phyloP scores from a whole-genome alignment of 2,888 invertebrate genomes.

The Protophormia terraenovae region DNA sequence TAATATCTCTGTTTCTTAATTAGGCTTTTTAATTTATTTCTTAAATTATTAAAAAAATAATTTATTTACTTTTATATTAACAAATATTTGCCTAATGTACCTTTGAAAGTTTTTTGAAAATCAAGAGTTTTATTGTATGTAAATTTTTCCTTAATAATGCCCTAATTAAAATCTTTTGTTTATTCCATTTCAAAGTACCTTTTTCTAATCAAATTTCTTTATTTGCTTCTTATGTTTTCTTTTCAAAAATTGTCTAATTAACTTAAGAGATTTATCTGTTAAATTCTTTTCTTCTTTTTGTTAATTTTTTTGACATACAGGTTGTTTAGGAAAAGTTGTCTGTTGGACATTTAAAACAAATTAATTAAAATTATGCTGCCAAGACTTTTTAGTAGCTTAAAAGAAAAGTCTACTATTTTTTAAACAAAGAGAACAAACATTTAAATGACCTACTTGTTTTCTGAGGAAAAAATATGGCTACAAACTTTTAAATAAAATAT shows the following conservation, averaged over 20 bases:
- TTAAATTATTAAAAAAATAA: too few species aligned
- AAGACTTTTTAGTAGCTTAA: not conserved
- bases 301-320: not conserved
- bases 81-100: too few species aligned
- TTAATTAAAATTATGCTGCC: slow-evolving; percentile 11
- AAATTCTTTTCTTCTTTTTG: not conserved
- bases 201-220: slow-evolving; percentile 5
- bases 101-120: too few species aligned
- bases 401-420: not conserved
- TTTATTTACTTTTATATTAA: too few species aligned
- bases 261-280: not conserved
- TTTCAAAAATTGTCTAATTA: not conserved
- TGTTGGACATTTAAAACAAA: not conserved
- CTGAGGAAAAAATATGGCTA: not conserved
- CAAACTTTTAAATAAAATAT: too few species aligned
- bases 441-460: not conserved
- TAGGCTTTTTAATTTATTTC: too few species aligned
- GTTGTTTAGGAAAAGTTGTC: not conserved
- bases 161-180: too few species aligned
- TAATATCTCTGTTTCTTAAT: too few species aligned
- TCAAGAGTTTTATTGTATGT: too few species aligned
- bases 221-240: not conserved
- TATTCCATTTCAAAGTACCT: slow-evolving; percentile 5
- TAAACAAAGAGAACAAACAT: not conserved
- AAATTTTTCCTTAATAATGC: too few species aligned